phyloP scores from a whole-genome alignment of 1,140 invertebrate species.

The Bicyclus anynana region DNA sequence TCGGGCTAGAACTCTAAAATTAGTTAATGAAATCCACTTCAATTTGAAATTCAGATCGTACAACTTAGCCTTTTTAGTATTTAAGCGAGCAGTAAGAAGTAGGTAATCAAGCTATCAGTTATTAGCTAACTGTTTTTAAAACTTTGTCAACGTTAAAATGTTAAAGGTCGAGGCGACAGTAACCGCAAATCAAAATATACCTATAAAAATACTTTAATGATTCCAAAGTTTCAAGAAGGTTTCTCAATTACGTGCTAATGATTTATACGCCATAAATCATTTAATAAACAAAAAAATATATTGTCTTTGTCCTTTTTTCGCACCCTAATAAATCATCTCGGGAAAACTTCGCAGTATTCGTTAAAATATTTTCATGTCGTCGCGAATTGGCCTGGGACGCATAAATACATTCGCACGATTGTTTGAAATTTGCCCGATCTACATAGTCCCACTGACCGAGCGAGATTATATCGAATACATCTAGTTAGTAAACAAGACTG shows the following conservation, averaged over 20 bases:
- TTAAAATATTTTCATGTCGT: conserved; percentile 5
- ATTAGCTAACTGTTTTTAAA: no score
- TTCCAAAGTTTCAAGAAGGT: no score
- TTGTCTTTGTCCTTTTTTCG: neutral
- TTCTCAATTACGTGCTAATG: neutral
- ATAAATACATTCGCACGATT: neutral
- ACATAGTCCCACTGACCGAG: conserved; percentile 19
- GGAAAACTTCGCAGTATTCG: neutral
- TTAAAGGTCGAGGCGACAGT: no score
- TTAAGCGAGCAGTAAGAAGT: no score
- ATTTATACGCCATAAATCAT: neutral
- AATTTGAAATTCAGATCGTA: no score
- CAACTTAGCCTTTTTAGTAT: no score
- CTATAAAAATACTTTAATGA: no score
- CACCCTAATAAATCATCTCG: neutral
- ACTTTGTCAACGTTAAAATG: no score
- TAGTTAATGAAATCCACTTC: no score
- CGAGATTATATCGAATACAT: neutral
- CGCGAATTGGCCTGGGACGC: neutral
- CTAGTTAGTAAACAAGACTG: conserved; percentile 8
- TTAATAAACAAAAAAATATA: neutral
- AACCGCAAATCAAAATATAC: no score
- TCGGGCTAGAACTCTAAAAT: no score
- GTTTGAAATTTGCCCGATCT: neutral
- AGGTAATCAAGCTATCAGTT: no score